Evolutionary conservation across 2,797 vertebrate species (phyloP), one percentile per base, ranked within the genome.

Genomic region (Botia almorhae): DNA sequence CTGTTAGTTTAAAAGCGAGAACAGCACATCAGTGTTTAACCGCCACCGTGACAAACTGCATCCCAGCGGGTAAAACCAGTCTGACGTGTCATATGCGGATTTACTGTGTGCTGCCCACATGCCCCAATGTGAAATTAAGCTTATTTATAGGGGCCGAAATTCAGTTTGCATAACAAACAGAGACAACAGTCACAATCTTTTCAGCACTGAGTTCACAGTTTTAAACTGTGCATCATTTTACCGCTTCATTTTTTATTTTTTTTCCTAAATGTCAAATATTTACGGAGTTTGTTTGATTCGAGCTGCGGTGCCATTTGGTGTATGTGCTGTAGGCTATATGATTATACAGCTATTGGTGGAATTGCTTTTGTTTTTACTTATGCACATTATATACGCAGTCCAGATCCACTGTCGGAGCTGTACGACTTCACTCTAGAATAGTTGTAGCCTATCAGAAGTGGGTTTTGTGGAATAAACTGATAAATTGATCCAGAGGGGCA

Each of bases 371-470:
- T 5, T 39, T 39, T 39, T 39, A 43, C 1, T 43, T 2, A 13
- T 43, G 16, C 23, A 58, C 13, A 7, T 91, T 79, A 94, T 61
- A 94, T 93, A 74, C 90, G 91, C 1, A 93, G 29, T 50, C 89
- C 90, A 39, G n/a, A 2, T 11, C 80, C 84, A 72, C 80, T 87
- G n/a, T 77, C 78, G 2, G 77, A 14, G 80, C 86, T 80, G 1
- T 19, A 5, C 0, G 87, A 73, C 10, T 84, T 19, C 21, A 84
- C 17, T 53, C 50, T 80, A 33, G 92, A 92, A 26, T 67, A n/a
- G 6, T 82, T 81, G 69, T 93, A 92, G 26, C 85, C 81, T 16
- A 93, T 55, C 19, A 92, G 91, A 78, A 92, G 36, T 6, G 90
- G 91, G 70, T 82, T 86, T 19, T 91, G 91, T 60, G 82, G 83